Percentiles rank a stretch among this genome's conserved stretches.
These are phyloP conservation scores for Montipora capricornis DNA, from an alignment of 64 coral and sea anemone genomes.

Conservation along the genomic window DNA sequence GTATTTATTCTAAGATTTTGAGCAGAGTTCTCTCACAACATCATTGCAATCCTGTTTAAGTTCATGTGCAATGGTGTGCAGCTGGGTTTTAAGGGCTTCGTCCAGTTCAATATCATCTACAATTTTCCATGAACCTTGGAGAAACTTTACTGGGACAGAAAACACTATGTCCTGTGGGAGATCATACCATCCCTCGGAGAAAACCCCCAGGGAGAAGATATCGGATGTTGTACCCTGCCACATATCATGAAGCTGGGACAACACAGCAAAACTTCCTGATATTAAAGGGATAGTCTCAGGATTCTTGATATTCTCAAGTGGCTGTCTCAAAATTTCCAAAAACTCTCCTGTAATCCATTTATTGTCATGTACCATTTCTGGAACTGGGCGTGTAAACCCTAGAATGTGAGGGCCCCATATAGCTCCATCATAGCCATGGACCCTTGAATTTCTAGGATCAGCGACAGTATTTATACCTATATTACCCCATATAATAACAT, in stretches of 20 bases:
- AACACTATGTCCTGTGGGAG: slow-evolving; percentile 90
- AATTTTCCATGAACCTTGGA: slow-evolving; percentile 83
- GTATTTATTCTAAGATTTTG: neutral
- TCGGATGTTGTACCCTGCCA: slow-evolving; percentile 71
- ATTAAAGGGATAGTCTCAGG: slow-evolving; percentile 47
- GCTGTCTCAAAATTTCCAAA: slow-evolving; percentile 78
- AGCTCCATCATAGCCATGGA: slow-evolving; percentile 95
- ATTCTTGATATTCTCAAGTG: slow-evolving; percentile 50
- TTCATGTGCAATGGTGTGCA: slow-evolving; percentile 78
- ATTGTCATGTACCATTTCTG: slow-evolving; percentile 98
- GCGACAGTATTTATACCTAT: slow-evolving; percentile 62
- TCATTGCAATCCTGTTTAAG: slow-evolving; percentile 66
- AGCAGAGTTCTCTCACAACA: slow-evolving; percentile 25
- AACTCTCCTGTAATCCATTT: slow-evolving; percentile 92
- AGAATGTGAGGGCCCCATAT: slow-evolving; percentile 98
- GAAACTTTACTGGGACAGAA: slow-evolving; percentile 95
- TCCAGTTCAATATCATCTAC: slow-evolving; percentile 77
- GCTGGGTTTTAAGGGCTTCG: slow-evolving; percentile 60
- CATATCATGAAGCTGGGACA: slow-evolving; percentile 74
- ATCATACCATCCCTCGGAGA: slow-evolving; percentile 93
- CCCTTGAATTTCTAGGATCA: slow-evolving; percentile 80
- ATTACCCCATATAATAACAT: slow-evolving; percentile 95
- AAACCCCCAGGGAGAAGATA: slow-evolving; percentile 87
- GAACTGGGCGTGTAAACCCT: slow-evolving; percentile 82
- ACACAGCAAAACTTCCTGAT: slow-evolving; percentile 75